These are phyloP conservation scores for Oscheius sp. DNA, from an alignment of 2,888 invertebrate genomes.

Conservation along the genomic window DNA sequence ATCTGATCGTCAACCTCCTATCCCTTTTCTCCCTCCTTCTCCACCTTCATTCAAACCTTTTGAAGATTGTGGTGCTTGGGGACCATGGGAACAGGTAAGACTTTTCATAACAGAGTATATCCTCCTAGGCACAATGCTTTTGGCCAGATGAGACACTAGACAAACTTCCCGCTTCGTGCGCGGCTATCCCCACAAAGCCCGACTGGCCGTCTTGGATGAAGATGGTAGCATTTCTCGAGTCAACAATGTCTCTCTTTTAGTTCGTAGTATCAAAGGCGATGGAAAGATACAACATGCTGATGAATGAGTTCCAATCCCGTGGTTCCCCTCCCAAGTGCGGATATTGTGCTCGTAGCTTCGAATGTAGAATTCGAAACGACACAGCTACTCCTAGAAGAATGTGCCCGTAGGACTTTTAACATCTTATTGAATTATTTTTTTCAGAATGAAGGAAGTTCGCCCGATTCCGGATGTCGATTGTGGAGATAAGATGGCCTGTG, in stretches of 20 bases:
- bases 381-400: not conserved
- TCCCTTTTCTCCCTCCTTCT: not conserved
- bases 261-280: slow-evolving; percentile 27
- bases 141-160: slow-evolving; percentile 27
- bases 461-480: slow-evolving; percentile 13
- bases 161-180: slow-evolving; percentile 20
- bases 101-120: not conserved
- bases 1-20: not conserved
- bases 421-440: not conserved
- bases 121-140: slow-evolving; percentile 30
- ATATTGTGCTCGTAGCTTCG: slow-evolving; percentile 21
- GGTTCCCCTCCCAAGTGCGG: slow-evolving; percentile 34
- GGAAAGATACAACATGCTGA: slow-evolving; percentile 28
- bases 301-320: slow-evolving; percentile 22
- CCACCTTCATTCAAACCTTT: no score
- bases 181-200: slow-evolving; percentile 11
- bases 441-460: slow-evolving; percentile 33
- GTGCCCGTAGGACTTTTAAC: slow-evolving; percentile 21
- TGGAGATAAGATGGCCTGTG: slow-evolving; percentile 31
- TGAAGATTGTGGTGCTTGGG: slow-evolving; percentile 22
- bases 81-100: slow-evolving; percentile 23
- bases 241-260: slow-evolving; percentile 9
- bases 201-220: slow-evolving; percentile 34
- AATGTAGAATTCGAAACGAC: slow-evolving; percentile 30
- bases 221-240: slow-evolving; percentile 15